Conservation (phyloP, 2,113 vertebrate species). For the Xenus cinereus region DNA sequence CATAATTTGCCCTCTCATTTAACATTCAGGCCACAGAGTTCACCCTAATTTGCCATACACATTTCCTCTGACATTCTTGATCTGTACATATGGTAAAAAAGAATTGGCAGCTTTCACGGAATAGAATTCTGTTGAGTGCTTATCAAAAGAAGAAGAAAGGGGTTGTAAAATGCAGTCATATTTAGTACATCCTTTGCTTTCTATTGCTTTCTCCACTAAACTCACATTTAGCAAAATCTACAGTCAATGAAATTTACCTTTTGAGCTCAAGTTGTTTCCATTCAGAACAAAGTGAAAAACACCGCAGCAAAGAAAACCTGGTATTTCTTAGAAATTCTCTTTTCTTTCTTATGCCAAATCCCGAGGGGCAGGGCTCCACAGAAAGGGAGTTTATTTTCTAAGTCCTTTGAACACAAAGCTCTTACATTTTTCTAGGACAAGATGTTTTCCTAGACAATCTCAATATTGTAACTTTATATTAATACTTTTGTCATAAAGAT, state of each 20-base stretch:
- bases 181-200: constrained; percentile 16
- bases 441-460: constrained; percentile 61
- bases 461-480: constrained; percentile 55
- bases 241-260: constrained; percentile 66
- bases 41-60: constrained; percentile 54
- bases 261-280: constrained; percentile 70
- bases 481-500: constrained; percentile 42
- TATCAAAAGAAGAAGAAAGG: constrained; percentile 61
- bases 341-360: constrained; percentile 71
- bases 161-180: constrained; percentile 33
- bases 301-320: constrained; percentile 61
- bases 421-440: constrained; percentile 70
- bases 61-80: constrained; percentile 36
- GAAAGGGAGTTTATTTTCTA: constrained; percentile 75
- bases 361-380: constrained; percentile 52
- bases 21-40: constrained; percentile 62
- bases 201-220: constrained; percentile 48
- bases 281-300: constrained; percentile 71
- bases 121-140: constrained; percentile 36
- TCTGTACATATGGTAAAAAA: constrained; percentile 40
- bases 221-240: constrained; percentile 68
- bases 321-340: constrained; percentile 72
- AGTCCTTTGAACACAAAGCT: constrained; percentile 71
- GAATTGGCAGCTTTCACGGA: constrained; percentile 54
- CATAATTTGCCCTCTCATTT: constrained; percentile 55